phyloP scores from a whole-genome alignment of 1,140 invertebrate genomes.

The Drosophila bipectinata region DNA sequence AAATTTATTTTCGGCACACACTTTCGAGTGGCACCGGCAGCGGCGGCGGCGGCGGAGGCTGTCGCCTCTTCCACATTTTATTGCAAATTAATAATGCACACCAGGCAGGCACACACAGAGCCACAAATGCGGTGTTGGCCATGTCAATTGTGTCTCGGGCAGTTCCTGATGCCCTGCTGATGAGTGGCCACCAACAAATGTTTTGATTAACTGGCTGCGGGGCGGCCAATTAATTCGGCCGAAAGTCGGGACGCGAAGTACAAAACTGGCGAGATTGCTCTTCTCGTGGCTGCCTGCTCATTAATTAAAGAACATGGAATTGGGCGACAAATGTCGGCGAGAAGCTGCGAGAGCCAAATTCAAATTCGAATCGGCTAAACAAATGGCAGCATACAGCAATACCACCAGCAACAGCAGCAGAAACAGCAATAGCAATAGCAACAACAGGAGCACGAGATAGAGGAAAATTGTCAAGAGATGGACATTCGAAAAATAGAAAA shows the following conservation, averaged over 20 bases:
- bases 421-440: conserved; percentile 6
- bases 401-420: conserved; percentile 21
- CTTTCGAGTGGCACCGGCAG: conserved; percentile 31
- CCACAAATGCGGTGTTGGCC: conserved; percentile 35
- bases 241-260: conserved; percentile 47
- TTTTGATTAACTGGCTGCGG: conserved; percentile 79
- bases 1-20: conserved; percentile 64
- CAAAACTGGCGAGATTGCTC: conserved; percentile 68
- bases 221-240: conserved; percentile 69
- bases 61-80: conserved; percentile 72
- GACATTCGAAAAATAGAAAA: conserved; percentile 82
- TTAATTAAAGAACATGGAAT: conserved; percentile 80
- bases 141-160: conserved; percentile 74
- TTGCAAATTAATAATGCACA: conserved; percentile 82
- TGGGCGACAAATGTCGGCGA: conserved; percentile 56
- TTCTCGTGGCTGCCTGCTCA: conserved; percentile 57
- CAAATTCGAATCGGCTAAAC: conserved; percentile 75
- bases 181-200: conserved; percentile 68
- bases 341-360: conserved; percentile 58
- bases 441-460: conserved; percentile 49
- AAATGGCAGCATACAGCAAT: conserved; percentile 63
- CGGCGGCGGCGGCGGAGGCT: conserved; percentile 46
- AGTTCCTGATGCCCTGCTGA: conserved; percentile 50
- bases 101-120: conserved; percentile 37
- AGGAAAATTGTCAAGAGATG: conserved; percentile 79